A percentile compares a stretch with the other conserved stretches of the same genome.
phyloP scores from a whole-genome alignment of 2,797 vertebrate genomes.

The Acanthis flammea region DNA sequence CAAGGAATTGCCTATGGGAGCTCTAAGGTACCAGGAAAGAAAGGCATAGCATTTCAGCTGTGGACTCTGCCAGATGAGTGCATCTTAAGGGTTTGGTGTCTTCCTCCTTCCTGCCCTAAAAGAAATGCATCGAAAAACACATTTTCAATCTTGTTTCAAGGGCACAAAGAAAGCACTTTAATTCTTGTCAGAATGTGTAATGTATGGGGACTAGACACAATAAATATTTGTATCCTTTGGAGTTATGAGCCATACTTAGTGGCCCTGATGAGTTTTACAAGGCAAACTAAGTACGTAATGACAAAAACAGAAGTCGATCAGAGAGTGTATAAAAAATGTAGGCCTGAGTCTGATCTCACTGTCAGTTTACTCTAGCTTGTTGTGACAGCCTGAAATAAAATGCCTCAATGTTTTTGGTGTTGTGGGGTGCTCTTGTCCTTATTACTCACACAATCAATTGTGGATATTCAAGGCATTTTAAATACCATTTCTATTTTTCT shows the following conservation, averaged over 20 bases:
- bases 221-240: not conserved
- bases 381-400: not conserved
- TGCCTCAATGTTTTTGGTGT: not conserved
- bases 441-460: not conserved
- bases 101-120: not conserved
- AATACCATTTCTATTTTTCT: not conserved
- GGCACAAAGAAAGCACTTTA: not conserved
- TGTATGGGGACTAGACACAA: not conserved
- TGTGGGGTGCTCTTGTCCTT: not conserved
- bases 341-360: not conserved
- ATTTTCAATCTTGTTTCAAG: not conserved
- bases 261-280: not conserved
- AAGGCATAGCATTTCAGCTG: rapidly evolving
- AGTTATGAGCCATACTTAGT: not conserved
- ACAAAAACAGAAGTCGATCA: not conserved
- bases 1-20: not conserved
- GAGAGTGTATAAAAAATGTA: not conserved
- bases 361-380: not conserved
- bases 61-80: not conserved
- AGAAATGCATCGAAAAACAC: not conserved
- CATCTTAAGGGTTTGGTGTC: not conserved
- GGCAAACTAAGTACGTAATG: not conserved
- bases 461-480: not conserved
- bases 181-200: not conserved
- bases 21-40: not conserved